phyloP scores from a whole-genome alignment of 2,888 invertebrate species.

The Itoplectis maculator region DNA sequence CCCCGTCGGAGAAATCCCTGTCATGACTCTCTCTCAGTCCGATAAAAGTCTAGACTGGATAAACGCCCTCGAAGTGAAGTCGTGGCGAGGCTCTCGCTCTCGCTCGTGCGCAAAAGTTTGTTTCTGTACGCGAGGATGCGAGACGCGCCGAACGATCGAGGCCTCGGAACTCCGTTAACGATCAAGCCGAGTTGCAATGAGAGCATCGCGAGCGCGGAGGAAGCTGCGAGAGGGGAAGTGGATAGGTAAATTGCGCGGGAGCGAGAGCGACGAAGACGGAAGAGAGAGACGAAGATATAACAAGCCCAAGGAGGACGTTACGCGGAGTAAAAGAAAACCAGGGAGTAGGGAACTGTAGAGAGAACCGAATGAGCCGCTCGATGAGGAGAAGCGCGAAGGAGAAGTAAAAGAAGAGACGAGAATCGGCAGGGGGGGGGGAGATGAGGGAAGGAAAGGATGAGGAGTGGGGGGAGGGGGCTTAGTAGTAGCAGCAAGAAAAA shows the following conservation, averaged over 20 bases:
- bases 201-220: conserved; percentile 16
- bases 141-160: conserved; percentile 31
- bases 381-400: conserved; percentile 9
- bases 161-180: conserved; percentile 25
- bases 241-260: conserved; percentile 28
- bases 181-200: conserved; percentile 26
- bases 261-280: conserved; percentile 24
- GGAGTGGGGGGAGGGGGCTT: conserved; percentile 14
- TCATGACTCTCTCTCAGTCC: conserved; percentile 12
- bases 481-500: conserved; percentile 22
- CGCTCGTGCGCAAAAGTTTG: conserved; percentile 27
- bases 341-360: neutral
- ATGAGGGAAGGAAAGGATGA: neutral
- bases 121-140: conserved; percentile 8
- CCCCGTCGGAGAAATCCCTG: neutral
- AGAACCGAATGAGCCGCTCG: neutral
- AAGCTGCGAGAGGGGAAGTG: neutral
- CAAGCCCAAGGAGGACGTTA: conserved; percentile 11
- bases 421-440: neutral
- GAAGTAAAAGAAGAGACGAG: too few relatives aligned
- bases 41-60: conserved; percentile 37
- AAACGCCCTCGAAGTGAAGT: conserved; percentile 6
- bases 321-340: conserved; percentile 35
- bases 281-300: conserved; percentile 43
- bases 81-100: neutral